These are phyloP conservation scores for Scrobipalpa atriplicella DNA, from an alignment of 2,888 invertebrate species.

Conservation along the genomic window DNA sequence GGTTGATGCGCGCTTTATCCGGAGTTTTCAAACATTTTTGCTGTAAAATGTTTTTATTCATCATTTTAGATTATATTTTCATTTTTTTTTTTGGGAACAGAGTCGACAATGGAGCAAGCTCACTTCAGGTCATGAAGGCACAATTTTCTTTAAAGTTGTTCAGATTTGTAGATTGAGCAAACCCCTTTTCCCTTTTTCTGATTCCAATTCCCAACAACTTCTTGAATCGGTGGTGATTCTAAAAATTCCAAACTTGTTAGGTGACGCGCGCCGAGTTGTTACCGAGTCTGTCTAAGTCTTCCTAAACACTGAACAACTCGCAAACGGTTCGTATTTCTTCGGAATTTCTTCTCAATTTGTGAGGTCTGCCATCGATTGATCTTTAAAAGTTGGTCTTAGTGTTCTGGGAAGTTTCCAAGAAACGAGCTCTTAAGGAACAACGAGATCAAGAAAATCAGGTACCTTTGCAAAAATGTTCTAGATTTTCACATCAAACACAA, in stretches of 20 bases:
- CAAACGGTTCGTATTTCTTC: conserved; percentile 20
- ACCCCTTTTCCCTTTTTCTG: too few species aligned
- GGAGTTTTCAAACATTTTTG: too few species aligned
- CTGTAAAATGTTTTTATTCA: too few species aligned
- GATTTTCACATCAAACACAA: too few species aligned
- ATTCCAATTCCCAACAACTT: not conserved
- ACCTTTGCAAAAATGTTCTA: too few species aligned
- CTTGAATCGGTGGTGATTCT: not conserved
- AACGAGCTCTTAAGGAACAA: not conserved
- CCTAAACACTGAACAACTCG: conserved; percentile 2
- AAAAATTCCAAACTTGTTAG: conserved; percentile 9
- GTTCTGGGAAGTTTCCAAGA: not conserved
- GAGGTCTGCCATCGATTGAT: not conserved
- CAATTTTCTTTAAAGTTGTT: too few species aligned
- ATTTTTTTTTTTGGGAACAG: too few species aligned
- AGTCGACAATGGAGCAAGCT: too few species aligned
- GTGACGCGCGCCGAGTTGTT: conserved; percentile 10
- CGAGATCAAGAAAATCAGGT: not conserved
- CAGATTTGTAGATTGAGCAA: too few species aligned
- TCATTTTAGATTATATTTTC: too few species aligned
- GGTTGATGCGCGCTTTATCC: not conserved
- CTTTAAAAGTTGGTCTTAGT: not conserved
- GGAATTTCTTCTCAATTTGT: not conserved
- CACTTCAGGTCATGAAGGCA: too few species aligned
- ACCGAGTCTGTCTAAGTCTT: conserved; percentile 21